Evolutionary conservation across 53 echinoderm and acorn worm species (phyloP).

Genomic region (Astropecten irregularis): DNA sequence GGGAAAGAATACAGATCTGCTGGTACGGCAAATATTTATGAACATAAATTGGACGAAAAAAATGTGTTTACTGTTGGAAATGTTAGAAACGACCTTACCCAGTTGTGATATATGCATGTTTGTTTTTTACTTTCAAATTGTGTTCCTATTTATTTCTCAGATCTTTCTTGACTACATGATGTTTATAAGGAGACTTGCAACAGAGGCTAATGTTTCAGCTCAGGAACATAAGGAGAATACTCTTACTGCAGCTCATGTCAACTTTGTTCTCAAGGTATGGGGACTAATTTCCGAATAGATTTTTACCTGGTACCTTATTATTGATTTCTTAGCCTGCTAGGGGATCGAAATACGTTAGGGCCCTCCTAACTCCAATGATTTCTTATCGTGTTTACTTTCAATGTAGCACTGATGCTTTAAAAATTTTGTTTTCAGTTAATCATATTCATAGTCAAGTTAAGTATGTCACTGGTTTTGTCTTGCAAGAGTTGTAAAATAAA

Average conservation of each 20-base stretch:
- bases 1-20: conserved; percentile 57
- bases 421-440: background rate
- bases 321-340: too few species aligned
- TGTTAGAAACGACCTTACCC: too few species aligned
- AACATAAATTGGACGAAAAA: too few species aligned
- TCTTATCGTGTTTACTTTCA: background rate
- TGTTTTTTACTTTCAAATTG: background rate
- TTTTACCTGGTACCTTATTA: background rate
- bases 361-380: too few species aligned
- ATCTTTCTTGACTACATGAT: conserved; percentile 79
- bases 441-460: background rate
- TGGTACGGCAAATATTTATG: conserved; percentile 55
- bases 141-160: background rate
- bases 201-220: conserved; percentile 61
- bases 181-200: conserved; percentile 64
- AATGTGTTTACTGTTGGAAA: too few species aligned
- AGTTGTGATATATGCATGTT: conserved; percentile 7
- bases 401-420: background rate
- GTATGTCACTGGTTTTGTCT: too few species aligned
- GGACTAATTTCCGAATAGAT: background rate
- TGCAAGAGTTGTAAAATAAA: too few species aligned
- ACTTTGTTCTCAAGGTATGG: conserved; percentile 58
- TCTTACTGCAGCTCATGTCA: conserved; percentile 62
- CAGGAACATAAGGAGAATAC: conserved; percentile 73
- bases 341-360: too few species aligned